A percentile compares a stretch with the other conserved stretches of the same genome.
Evolutionary conservation across 2,888 invertebrate species (phyloP).

Genomic region (Atrina japonica): DNA sequence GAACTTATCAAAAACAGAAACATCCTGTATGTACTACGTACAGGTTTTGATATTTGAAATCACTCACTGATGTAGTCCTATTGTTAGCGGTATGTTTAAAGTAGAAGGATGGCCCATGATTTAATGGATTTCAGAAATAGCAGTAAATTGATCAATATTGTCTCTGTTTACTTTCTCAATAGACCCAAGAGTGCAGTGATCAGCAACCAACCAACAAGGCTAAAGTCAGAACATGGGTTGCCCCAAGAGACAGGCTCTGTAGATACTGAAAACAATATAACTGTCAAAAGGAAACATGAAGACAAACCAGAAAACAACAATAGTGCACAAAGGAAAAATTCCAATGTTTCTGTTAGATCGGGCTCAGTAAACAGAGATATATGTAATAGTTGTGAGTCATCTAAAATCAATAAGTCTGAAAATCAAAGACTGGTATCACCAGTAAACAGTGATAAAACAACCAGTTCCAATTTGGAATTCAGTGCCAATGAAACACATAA

Average conservation of each 20-base stretch:
- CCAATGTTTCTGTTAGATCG: constrained; percentile 14
- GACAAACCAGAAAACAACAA: constrained; percentile 4
- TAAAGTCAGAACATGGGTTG: constrained; percentile 31
- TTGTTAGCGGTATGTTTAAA: too few species aligned
- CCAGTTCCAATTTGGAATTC: constrained; percentile 9
- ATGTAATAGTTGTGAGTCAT: not conserved
- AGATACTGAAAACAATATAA: not conserved
- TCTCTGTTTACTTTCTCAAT: constrained; percentile 19
- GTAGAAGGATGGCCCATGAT: too few species aligned
- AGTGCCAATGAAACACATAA: constrained; percentile 26
- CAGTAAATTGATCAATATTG: constrained; percentile 18
- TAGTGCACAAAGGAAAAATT: constrained; percentile 18
- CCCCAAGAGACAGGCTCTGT: constrained; percentile 10
- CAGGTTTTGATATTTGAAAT: too few species aligned
- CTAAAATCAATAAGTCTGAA: not conserved
- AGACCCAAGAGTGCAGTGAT: constrained; percentile 35
- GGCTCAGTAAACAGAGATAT: constrained; percentile 8
- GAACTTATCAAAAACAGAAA: too few species aligned
- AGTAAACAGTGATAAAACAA: constrained; percentile 15
- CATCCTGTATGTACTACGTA: too few species aligned
- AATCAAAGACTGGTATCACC: constrained; percentile 5
- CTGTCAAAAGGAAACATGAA: not conserved
- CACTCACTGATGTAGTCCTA: too few species aligned
- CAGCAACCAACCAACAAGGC: constrained; percentile 21
- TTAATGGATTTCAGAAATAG: too few species aligned